Conservation (phyloP, 2,888 invertebrate genomes). For the Chrysolina haemoptera region DNA sequence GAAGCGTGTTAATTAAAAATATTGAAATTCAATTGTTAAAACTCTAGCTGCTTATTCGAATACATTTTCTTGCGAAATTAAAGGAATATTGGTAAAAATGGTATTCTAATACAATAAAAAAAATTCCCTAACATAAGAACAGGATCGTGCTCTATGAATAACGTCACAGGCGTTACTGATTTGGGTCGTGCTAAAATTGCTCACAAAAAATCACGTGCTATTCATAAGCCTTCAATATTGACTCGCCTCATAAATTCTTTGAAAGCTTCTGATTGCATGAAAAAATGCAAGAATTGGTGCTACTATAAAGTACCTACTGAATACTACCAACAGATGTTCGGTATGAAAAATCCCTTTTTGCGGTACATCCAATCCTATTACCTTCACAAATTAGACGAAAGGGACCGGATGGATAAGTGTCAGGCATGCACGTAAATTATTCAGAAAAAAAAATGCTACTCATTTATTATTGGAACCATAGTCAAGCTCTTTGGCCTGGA, state of each 20-base stretch:
- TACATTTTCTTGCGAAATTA: too few relatives aligned
- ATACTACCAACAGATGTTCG: slow-evolving; percentile 20
- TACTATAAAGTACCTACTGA: slow-evolving; percentile 11
- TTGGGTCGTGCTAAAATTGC: background rate
- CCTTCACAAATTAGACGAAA: slow-evolving; percentile 20
- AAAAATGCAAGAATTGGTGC: slow-evolving; percentile 6
- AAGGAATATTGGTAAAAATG: too few relatives aligned
- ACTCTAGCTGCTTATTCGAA: too few relatives aligned
- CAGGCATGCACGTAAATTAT: too few relatives aligned
- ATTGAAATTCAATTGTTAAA: too few relatives aligned
- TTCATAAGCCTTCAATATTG: background rate
- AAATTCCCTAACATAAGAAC: background rate
- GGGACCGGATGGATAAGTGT: background rate
- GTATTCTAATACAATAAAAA: background rate
- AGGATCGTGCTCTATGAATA: slow-evolving; percentile 11
- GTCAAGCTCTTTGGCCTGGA: too few relatives aligned
- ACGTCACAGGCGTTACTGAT: background rate
- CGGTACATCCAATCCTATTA: slow-evolving; percentile 24
- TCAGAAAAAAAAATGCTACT: background rate
- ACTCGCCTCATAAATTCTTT: background rate
- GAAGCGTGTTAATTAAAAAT: too few relatives aligned
- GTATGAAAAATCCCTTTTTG: slow-evolving; percentile 13
- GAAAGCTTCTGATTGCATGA: slow-evolving; percentile 7
- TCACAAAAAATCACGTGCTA: slow-evolving; percentile 11
- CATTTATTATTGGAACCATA: background rate